Evolutionary conservation across 2,888 invertebrate species (phyloP).

Genomic region (Gonocerus acuteangulatus): DNA sequence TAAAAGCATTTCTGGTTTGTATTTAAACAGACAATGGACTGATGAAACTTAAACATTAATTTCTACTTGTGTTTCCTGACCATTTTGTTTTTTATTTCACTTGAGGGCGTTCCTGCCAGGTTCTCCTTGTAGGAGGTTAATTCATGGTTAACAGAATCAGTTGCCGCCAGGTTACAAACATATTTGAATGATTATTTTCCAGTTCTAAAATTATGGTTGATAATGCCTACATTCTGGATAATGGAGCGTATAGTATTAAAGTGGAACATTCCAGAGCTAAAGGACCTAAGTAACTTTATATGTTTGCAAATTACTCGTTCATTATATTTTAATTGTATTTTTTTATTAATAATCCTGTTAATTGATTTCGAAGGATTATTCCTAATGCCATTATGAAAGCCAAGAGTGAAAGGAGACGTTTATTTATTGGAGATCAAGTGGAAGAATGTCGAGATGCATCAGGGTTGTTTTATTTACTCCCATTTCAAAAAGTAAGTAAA

Average conservation of each 20-base stretch:
- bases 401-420: constrained; percentile 86
- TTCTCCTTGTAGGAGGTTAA: no score
- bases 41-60: no score
- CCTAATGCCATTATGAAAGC: constrained; percentile 98
- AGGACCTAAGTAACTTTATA: constrained; percentile 54
- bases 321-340: neutral
- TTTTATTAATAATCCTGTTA: neutral
- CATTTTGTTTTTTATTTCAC: no score
- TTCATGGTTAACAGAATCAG: no score
- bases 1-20: no score
- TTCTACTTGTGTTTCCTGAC: no score
- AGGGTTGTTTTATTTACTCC: constrained; percentile 84
- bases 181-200: neutral
- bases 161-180: no score
- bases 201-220: constrained; percentile 40
- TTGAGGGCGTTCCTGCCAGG: no score
- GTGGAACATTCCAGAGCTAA: constrained; percentile 64
- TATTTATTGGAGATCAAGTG: constrained; percentile 89
- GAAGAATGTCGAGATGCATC: constrained; percentile 95
- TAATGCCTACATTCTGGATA: constrained; percentile 65
- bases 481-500: constrained; percentile 74
- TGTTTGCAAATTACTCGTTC: neutral
- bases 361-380: constrained; percentile 51
- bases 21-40: no score
- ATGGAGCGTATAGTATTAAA: constrained; percentile 82